Evolutionary conservation across 2,797 vertebrate species (phyloP).

Genomic region (Labroides dimidiatus): DNA sequence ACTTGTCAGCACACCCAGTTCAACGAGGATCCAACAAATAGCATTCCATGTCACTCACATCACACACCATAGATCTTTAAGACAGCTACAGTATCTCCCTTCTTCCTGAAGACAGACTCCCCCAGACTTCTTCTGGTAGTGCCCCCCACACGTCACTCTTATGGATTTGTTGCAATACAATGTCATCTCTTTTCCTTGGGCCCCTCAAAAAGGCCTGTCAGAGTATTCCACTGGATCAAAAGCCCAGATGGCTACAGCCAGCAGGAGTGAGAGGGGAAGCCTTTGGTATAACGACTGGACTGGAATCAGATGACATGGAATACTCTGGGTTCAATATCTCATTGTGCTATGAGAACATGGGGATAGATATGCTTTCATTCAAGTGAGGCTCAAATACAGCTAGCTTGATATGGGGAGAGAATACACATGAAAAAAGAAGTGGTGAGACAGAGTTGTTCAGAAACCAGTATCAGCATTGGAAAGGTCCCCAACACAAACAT

Average conservation of each 20-base stretch:
- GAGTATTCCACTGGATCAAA: constrained; percentile 64
- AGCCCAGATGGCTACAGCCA: constrained; percentile 71
- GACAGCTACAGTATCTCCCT: constrained; percentile 41
- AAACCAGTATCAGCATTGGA: neutral
- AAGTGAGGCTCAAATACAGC: constrained; percentile 38
- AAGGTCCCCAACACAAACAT: neutral
- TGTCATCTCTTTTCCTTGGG: constrained; percentile 65
- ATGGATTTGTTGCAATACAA: constrained; percentile 63
- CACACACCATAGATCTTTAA: constrained; percentile 59
- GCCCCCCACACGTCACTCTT: constrained; percentile 47
- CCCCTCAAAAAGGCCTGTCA: constrained; percentile 67
- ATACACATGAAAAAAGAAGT: neutral
- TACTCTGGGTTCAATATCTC: constrained; percentile 50
- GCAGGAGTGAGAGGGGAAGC: constrained; percentile 48
- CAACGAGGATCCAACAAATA: constrained; percentile 65
- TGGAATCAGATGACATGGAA: constrained; percentile 58
- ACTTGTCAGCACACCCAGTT: constrained; percentile 69
- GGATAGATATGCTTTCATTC: constrained; percentile 33
- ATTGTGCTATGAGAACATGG: constrained; percentile 46
- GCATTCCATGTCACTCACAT: constrained; percentile 69
- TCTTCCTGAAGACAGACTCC: constrained; percentile 46
- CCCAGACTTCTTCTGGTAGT: constrained; percentile 35
- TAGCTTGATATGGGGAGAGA: constrained; percentile 2
- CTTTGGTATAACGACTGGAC: constrained; percentile 55
- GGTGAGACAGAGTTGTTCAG: neutral